Base-by-base conservation (phyloP, 2,797 vertebrate genomes). In the Erpetoichthys calabaricus region DNA sequence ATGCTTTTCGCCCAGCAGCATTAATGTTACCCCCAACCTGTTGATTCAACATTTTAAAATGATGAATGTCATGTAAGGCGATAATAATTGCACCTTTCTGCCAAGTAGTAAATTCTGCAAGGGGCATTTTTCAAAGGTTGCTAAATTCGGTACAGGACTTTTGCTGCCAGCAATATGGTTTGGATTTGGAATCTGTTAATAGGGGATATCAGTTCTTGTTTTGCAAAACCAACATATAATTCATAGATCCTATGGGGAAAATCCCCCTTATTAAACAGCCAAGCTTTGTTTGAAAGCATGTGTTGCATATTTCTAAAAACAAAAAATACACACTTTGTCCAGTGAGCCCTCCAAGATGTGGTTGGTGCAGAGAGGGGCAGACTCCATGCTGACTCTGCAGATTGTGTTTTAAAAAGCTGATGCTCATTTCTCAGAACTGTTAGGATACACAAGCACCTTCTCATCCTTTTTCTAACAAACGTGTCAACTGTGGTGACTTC, bases 121-220 rank as follows among this genome's bases (percentile, higher is more conserved):
- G 53, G 53, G 53, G 53, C 8, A 47, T 49, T 43, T 53, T 45
- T 43, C 60, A 42, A 54, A 45, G 56, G 45, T 56, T 47, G 5
- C 47, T 61, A 45, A 44, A 57, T 56, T 59, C 62, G 52, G 60
- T 62, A 62, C 62, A 67, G 57, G 60, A 59, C 45, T 53, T 51
- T 47, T 49, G 47, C 43, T 64, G 65, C 67, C 69, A 75, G 56
- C 74, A 72, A 77, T 75, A 62, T 81, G 75, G 68, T 78, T 76
- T 63, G 63, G 73, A 70, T 79, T 65, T 60, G 62, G 59, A 56
- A 54, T 63, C 56, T 71, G 60, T 65, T 74, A 69, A 67, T 56
- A 59, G 60, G 63, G 66, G 63, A 70, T 57, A 61, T 62, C 56
- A 62, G 60, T 53, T 58, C 58, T 58, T 62, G 51, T 55, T 60